These are phyloP conservation scores for Lysandra coridon DNA, from an alignment of 2,888 invertebrate genomes.

Conservation along the genomic window DNA sequence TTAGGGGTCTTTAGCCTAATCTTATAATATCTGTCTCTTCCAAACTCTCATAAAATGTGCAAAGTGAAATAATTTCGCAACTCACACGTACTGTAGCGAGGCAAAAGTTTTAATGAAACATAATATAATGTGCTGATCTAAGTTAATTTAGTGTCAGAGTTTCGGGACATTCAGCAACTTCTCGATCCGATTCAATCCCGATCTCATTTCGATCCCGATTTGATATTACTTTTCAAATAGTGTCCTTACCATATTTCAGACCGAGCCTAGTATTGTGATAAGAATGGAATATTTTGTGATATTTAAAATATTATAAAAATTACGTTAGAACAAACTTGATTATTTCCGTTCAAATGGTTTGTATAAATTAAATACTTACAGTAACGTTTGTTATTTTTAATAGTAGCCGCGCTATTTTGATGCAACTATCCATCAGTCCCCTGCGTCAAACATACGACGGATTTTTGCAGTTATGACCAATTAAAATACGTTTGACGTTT, in stretches of 20 bases:
- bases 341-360: too few relatives aligned
- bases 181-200: conserved; percentile 1
- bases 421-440: too few relatives aligned
- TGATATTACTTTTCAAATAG: not conserved
- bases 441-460: too few relatives aligned
- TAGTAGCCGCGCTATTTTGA: too few relatives aligned
- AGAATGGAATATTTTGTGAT: not conserved
- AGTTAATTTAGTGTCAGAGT: not conserved
- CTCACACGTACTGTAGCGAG: not conserved
- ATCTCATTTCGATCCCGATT: not conserved
- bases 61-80: not conserved
- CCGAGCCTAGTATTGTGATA: not conserved
- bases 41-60: conserved; percentile 4
- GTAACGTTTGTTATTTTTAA: too few relatives aligned
- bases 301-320: not conserved
- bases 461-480: too few relatives aligned
- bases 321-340: too few relatives aligned
- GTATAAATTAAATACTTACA: too few relatives aligned
- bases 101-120: conserved; percentile 16
- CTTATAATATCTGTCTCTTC: not conserved
- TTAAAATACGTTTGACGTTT: too few relatives aligned
- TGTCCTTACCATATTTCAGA: too few relatives aligned
- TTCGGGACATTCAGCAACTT: not conserved
- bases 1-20: not conserved
- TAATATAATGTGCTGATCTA: not conserved